Evolutionary conservation across 1,140 invertebrate species (phyloP).

Genomic region (Zaprionus lachaisei): DNA sequence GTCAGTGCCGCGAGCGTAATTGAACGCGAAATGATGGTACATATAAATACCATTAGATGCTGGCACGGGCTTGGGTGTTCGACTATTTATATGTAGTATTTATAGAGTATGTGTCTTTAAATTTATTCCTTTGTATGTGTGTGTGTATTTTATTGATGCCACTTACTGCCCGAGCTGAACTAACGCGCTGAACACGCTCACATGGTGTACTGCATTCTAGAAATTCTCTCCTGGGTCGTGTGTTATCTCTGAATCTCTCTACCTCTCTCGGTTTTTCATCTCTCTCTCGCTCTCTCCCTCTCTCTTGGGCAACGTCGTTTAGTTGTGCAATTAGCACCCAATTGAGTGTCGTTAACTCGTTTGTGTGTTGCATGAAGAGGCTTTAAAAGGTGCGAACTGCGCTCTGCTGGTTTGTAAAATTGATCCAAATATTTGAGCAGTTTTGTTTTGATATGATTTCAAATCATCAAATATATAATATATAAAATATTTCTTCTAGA

Average conservation of each 20-base stretch:
- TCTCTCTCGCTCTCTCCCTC: neutral
- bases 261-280: neutral
- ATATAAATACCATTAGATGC: slow-evolving; percentile 74
- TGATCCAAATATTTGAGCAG: neutral
- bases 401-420: neutral
- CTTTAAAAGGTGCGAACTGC: slow-evolving; percentile 68
- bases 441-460: neutral
- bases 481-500: neutral
- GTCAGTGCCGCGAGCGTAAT: slow-evolving; percentile 51
- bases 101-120: slow-evolving; percentile 1
- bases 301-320: slow-evolving; percentile 51
- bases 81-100: slow-evolving; percentile 13
- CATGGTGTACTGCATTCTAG: slow-evolving; percentile 16
- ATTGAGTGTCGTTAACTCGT: slow-evolving; percentile 81
- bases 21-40: slow-evolving; percentile 68
- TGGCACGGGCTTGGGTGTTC: slow-evolving; percentile 16
- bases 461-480: neutral
- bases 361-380: slow-evolving; percentile 59
- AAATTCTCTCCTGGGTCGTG: slow-evolving; percentile 11
- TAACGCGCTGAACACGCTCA: slow-evolving; percentile 39
- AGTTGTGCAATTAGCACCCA: slow-evolving; percentile 81
- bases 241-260: neutral
- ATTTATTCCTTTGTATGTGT: slow-evolving; percentile 12
- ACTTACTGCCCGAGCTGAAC: slow-evolving; percentile 69
- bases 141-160: slow-evolving; percentile 55